phyloP scores from a whole-genome alignment of 2,888 invertebrate genomes.

The Rosalia funebris region DNA sequence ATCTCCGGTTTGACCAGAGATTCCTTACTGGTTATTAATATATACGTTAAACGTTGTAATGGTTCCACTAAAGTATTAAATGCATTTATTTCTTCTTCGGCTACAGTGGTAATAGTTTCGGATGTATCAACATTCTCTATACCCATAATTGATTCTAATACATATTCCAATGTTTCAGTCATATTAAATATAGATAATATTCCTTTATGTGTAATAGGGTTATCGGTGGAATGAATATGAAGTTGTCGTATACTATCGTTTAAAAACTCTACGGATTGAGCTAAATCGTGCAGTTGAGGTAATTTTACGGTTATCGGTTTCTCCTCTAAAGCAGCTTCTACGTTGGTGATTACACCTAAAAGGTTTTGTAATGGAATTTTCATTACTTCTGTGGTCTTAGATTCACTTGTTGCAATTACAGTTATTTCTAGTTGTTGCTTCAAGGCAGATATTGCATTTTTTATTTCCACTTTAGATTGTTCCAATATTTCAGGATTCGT shows the following conservation, averaged over 20 bases:
- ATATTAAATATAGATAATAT: too few relatives aligned
- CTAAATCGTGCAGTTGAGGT: too few relatives aligned
- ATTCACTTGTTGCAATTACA: constrained; percentile 19
- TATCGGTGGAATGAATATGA: too few relatives aligned
- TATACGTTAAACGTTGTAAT: background rate
- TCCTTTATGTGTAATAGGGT: too few relatives aligned
- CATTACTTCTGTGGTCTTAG: constrained; percentile 28
- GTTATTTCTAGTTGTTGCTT: constrained; percentile 35
- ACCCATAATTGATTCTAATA: too few relatives aligned
- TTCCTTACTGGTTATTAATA: background rate
- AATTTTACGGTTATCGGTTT: too few relatives aligned
- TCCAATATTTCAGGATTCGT: constrained; percentile 33
- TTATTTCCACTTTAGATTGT: constrained; percentile 37
- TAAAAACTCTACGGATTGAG: too few relatives aligned
- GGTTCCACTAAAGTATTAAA: background rate
- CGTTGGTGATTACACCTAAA: constrained; percentile 23
- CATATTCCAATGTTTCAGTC: too few relatives aligned
- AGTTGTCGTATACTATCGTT: too few relatives aligned
- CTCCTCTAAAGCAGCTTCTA: constrained; percentile 18
- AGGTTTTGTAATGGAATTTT: constrained; percentile 32
- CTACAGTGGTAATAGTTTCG: too few relatives aligned
- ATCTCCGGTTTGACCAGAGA: background rate
- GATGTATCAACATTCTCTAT: too few relatives aligned
- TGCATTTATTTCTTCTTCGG: too few relatives aligned
- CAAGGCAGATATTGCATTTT: constrained; percentile 32